Evolutionary conservation across 2,888 invertebrate genomes (phyloP).

Genomic region (Drosophila testacea): DNA sequence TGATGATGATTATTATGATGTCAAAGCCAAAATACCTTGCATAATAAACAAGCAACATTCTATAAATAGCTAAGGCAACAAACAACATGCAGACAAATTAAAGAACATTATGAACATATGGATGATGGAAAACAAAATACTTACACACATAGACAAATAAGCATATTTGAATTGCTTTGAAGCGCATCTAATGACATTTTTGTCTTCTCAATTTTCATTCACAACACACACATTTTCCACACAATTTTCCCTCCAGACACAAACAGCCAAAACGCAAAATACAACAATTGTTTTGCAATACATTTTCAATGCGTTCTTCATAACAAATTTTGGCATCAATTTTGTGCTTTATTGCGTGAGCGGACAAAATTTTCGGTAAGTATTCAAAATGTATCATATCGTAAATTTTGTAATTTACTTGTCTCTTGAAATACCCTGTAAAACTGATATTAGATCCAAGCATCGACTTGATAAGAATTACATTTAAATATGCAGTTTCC

Average conservation of each 20-base stretch:
- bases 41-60: not conserved
- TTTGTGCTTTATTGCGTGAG: constrained; percentile 93
- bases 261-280: constrained; percentile 83
- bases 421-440: constrained; percentile 1
- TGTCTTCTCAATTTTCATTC: not conserved
- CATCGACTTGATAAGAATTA: too few relatives aligned
- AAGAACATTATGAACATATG: not conserved
- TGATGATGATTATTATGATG: constrained; percentile 1
- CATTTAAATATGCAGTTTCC: too few relatives aligned
- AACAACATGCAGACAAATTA: not conserved
- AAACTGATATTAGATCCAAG: not conserved
- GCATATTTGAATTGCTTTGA: constrained; percentile 12
- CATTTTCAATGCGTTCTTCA: constrained; percentile 89
- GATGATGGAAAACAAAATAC: constrained; percentile 7
- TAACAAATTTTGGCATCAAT: constrained; percentile 94
- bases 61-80: not conserved
- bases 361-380: constrained; percentile 91
- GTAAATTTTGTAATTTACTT: not conserved
- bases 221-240: not conserved
- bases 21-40: constrained; percentile 9
- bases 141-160: too few relatives aligned
- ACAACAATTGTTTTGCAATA: constrained; percentile 88
- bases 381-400: constrained; percentile 15
- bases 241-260: constrained; percentile 77
- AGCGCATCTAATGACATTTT: not conserved